Base-by-base conservation (phyloP, 1,140 invertebrate genomes). In the Zaprionus tsacasi region DNA sequence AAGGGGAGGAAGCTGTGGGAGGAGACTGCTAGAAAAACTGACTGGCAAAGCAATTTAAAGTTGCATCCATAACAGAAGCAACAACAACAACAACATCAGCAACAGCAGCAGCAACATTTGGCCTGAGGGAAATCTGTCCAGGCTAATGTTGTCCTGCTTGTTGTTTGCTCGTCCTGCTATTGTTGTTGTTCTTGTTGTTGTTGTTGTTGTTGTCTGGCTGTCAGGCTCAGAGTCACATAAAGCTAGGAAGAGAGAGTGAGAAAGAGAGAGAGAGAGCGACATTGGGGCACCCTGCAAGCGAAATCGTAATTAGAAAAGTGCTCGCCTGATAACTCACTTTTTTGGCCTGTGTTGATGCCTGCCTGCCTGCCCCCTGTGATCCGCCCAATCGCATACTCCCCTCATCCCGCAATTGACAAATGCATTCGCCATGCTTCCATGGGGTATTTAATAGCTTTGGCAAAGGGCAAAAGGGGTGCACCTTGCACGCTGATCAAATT, bases 261-360 rank as follows among this genome's bases (percentile, higher is more conserved):
- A 30, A 13, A 2, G n/a, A 40, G 57, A 21, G 3, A 30, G 15
- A 2, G n/a, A 40, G 57, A 21, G 25, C 21, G 21, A 21, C 21
- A 55, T 8, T 30, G 27, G 15, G 43, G 3, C 43, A 10, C 4
- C 43, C 15, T 48, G 57, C 50, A 55, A 60, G 55, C 79, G 25
- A 88, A 80, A 77, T 78, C 65, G 83, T 87, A 87, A 87, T 87
- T 87, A 87, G 83, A 89, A 87, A 87, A 87, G 83, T 87, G 83
- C 83, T 89, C 72, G 81, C 80, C 78, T 88, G 80, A 87, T 88
- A 87, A 87, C 78, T 87, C 80, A 80, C 60, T 87, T 88, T 88
- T 71, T 64, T 70, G 60, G 35, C 15, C 21, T 63, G 52, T 40
- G 56, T 40, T 56, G 65, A 65, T 70, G 13, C 33, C 27, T 7